Base-by-base conservation (phyloP, 1,140 invertebrate genomes). In the Mizuhopecten yessoensis region DNA sequence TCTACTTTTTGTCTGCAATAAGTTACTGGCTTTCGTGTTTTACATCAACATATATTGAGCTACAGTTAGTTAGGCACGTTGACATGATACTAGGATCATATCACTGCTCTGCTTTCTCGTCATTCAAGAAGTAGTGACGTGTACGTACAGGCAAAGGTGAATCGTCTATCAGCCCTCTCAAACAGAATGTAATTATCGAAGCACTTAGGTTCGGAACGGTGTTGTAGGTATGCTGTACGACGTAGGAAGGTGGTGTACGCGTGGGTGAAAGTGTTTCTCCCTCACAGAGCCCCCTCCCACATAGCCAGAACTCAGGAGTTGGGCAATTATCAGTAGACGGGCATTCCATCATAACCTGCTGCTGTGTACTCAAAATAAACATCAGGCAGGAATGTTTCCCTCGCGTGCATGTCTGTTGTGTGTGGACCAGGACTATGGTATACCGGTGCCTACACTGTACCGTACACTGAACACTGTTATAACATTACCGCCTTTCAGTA, bases 331-430 rank as follows among this genome's bases (percentile, higher is more conserved):
- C 57, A 29, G n/a, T 23, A 75, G 57, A 75, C 57, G 2, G n/a
- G 57, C 57, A 75, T 75, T 75, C 57, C 57, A 75, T 29, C 57
- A 75, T 23, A 75, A 75, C 57, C 9, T 75, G 57, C 23, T 75
- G 57, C 57, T 75, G 57, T 75, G 57, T 75, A 75, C 57, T 75
- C 57, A 75, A 75, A 75, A 75, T 75, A 75, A 75, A 75, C 57
- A 75, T 13, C 57, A 75, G 57, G 2, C 57, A 75, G 17, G 57
- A 75, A 75, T 75, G 57, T 75, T 75, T 75, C 57, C 57, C 29
- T 75, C 57, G 7, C 23, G n/a, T n/a, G n/a, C n/a, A n/a, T n/a
- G 9, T 29, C 23, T 29, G n/a, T 75, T 45, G 15, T 75, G 57
- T 57, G 57, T 75, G 36, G 5, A 57, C 45, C 45, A 39, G 36